Evolutionary conservation across 2,888 invertebrate species (phyloP), one percentile per base, ranked within the genome.

Genomic region (Pyrgus malvae): DNA sequence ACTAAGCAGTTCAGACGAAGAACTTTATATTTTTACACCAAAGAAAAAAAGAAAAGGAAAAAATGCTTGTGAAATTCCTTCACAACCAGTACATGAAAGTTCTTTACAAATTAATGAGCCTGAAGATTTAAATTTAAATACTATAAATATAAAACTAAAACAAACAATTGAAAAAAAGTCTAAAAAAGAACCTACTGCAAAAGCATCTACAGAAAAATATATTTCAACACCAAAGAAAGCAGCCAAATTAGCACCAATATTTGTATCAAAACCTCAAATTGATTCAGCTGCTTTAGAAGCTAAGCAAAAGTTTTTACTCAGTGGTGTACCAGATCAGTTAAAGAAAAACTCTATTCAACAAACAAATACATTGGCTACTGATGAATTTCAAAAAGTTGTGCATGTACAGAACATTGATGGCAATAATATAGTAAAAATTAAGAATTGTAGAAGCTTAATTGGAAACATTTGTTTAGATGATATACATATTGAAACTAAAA

Each of bases 211-310:
- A 40, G 14, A 8, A 21, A 29, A 49, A 37, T 5, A 41, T 14
- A 4, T 16, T 31, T 17, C 9, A 33, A 8, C 19, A 17, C 21
- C 46, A 23, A 69, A 68, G 42, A 68, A 70, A 31, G 19, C 61
- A 40, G 33, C 64, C 0, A 94, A 94, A 78, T 70, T 94, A 35
- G 95, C 95, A 1, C 95, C 96, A n/a, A 86, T 96, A 40, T 96
- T 96, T 78, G 70, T 91, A 33, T 76, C 90, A 8, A 94, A 93
- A 77, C 90, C 89, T 5, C 91, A 91, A 70, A 70, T 90, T 11
- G 93, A 94, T 81, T 88, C 91, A 11, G 90, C 83, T 48, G 79
- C 89, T 35, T 55, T 92, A 38, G 92, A 93, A 73, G 95, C 95
- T 3, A 92, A 93, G 64, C 92, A 92, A 59, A 91, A 92, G 57